Percentiles rank a stretch among this genome's conserved stretches.
phyloP scores from a whole-genome alignment of 2,113 vertebrate species.

The mouse (Mus musculus) region GRCm39 chr3:41191001-41191500 shows the following conservation, averaged over 20 bases:
- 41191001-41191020: conserved; percentile 34
- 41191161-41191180: background rate
- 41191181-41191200: background rate
- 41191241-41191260: background rate
- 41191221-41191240: background rate
- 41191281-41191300: conserved; percentile 31
- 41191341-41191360: conserved; percentile 5
- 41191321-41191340: conserved; percentile 20
- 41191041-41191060: background rate
- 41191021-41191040: background rate
- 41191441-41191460: background rate
- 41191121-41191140: background rate
- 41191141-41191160: background rate
- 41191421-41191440: background rate
- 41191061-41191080: background rate
- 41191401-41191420: background rate
- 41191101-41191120: background rate
- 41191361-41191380: background rate
- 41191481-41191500: background rate
- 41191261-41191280: background rate
- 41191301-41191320: background rate
- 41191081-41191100: background rate
- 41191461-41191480: background rate
- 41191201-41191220: background rate
- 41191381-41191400: conserved; percentile 26